These are phyloP conservation scores for Caenorhabditis becei DNA, from an alignment of 2,888 invertebrate genomes.

Conservation along the genomic window DNA sequence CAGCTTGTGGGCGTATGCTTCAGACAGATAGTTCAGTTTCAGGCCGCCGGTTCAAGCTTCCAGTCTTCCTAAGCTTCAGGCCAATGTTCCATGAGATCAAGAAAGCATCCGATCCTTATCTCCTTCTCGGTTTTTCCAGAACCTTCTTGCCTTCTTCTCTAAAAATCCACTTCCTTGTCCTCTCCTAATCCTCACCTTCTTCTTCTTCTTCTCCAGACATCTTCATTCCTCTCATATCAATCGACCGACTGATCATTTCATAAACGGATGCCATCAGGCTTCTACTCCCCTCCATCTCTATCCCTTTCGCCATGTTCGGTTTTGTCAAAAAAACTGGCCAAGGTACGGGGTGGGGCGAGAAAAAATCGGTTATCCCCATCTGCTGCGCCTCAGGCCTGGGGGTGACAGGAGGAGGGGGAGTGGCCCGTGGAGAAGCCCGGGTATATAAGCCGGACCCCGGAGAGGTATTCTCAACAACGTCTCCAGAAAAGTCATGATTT, in stretches of 20 bases:
- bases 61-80: no score
- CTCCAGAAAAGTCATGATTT: no score
- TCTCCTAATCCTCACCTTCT: not conserved
- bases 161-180: conserved; percentile 2
- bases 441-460: conserved; percentile 42
- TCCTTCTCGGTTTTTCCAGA: no score
- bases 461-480: no score
- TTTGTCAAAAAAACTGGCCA: conserved; percentile 51
- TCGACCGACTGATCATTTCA: conserved; percentile 40
- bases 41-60: no score
- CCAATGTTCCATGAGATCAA: no score
- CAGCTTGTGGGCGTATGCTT: no score
- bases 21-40: no score
- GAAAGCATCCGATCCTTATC: no score
- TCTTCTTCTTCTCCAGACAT: not conserved
- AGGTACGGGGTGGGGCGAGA: conserved; percentile 55
- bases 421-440: conserved; percentile 11
- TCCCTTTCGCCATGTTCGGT: conserved; percentile 11
- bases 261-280: conserved; percentile 42
- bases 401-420: conserved; percentile 43
- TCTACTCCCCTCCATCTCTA: conserved; percentile 9
- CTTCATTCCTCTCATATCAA: conserved; percentile 40
- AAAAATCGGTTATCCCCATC: conserved; percentile 56
- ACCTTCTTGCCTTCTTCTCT: not conserved
- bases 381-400: conserved; percentile 26